A percentile compares a stretch with the other conserved stretches of the same genome.
Evolutionary conservation across 2,888 invertebrate genomes (phyloP).

Genomic region (Sinopyrophorus schimmeli): DNA sequence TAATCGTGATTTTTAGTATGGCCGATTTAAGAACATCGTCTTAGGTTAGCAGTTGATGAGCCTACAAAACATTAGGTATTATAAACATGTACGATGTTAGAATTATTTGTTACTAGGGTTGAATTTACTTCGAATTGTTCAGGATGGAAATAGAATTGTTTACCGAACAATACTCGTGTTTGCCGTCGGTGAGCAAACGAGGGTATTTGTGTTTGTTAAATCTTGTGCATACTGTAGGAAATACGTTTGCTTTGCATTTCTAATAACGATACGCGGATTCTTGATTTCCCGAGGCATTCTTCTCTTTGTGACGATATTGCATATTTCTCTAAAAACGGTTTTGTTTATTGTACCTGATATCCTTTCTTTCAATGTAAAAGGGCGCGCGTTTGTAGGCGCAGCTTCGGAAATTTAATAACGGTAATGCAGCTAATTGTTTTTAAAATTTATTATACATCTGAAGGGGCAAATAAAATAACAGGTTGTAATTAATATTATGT

Average conservation of each 20-base stretch:
- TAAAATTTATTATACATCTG: no score
- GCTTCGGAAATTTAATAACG: no score
- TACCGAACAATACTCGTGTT: constrained; percentile 38
- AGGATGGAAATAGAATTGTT: constrained; percentile 39
- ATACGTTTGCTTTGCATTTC: constrained; percentile 21
- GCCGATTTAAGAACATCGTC: background rate
- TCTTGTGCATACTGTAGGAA: constrained; percentile 32
- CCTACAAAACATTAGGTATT: constrained; percentile 22
- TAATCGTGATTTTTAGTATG: no score
- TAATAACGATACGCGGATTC: constrained; percentile 12
- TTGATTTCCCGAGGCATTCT: constrained; percentile 27
- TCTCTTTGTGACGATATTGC: constrained; percentile 11
- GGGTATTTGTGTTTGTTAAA: constrained; percentile 38
- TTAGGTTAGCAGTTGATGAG: no score
- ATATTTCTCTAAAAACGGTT: constrained; percentile 8
- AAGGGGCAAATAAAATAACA: no score
- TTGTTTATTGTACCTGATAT: constrained; percentile 6
- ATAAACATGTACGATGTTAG: constrained; percentile 19
- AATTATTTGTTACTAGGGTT: constrained; percentile 25
- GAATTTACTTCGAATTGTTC: constrained; percentile 32
- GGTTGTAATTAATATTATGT: no score
- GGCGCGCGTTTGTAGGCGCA: constrained; percentile 3
- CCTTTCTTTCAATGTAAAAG: constrained; percentile 1
- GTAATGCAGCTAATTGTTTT: no score
- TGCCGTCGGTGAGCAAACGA: constrained; percentile 34